These are phyloP conservation scores for Scaptomyza hsui DNA, from an alignment of 1,140 invertebrate genomes.

Conservation along the genomic window DNA sequence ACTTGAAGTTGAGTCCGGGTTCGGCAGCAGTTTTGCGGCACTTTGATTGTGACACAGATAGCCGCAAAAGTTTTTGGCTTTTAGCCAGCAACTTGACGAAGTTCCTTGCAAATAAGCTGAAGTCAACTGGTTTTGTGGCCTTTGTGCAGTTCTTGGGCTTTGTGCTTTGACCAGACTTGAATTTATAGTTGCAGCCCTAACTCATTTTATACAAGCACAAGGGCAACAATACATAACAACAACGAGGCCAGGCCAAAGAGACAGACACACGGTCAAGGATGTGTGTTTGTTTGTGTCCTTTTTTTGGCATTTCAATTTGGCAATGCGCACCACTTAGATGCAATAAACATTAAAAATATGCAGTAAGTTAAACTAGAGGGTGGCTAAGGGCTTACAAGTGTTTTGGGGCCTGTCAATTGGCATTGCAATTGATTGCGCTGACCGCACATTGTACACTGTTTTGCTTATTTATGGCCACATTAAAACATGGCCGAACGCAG, in stretches of 20 bases:
- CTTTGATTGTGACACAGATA: constrained; percentile 58
- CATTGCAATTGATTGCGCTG: constrained; percentile 57
- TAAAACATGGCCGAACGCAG: constrained; percentile 64
- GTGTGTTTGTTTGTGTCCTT: constrained; percentile 1
- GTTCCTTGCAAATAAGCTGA: constrained; percentile 66
- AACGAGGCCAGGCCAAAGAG: background rate
- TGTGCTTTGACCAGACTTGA: constrained; percentile 44
- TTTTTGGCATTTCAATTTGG: constrained; percentile 59
- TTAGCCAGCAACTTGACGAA: constrained; percentile 70
- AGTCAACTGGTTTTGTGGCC: constrained; percentile 38
- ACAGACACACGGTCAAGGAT: constrained; percentile 53
- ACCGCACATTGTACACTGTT: constrained; percentile 51
- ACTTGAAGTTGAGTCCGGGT: background rate
- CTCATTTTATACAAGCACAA: constrained; percentile 27
- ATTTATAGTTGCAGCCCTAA: constrained; percentile 59
- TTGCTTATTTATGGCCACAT: constrained; percentile 74
- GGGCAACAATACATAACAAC: constrained; percentile 5
- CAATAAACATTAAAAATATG: constrained; percentile 68
- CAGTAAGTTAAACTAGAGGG: constrained; percentile 44
- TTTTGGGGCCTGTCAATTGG: constrained; percentile 49
- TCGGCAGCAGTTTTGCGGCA: constrained; percentile 10
- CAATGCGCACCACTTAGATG: constrained; percentile 43
- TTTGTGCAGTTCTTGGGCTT: constrained; percentile 47
- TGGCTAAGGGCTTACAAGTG: constrained; percentile 9
- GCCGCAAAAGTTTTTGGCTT: constrained; percentile 69